phyloP scores from a whole-genome alignment of 64 coral and sea anemone species.

The Actinia tenebrosa region DNA sequence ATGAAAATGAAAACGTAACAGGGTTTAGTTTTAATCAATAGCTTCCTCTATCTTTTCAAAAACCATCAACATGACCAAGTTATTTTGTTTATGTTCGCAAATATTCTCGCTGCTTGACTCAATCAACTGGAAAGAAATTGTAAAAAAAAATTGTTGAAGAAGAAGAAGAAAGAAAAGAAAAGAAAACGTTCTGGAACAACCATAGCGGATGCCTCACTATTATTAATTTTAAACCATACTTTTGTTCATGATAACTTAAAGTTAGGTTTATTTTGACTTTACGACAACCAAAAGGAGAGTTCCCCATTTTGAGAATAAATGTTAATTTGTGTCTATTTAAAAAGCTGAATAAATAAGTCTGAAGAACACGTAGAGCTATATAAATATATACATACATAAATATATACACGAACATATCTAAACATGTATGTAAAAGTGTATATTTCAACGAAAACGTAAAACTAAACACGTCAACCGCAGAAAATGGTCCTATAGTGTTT shows the following conservation, averaged over 20 bases:
- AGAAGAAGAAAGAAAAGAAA: not conserved
- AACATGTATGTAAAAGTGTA: not conserved
- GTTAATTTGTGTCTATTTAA: constrained; percentile 60
- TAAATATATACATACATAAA: constrained; percentile 2
- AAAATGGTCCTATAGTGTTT: not conserved
- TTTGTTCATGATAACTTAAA: not conserved
- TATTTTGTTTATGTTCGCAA: not conserved
- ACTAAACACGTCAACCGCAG: not conserved
- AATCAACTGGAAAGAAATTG: not conserved
- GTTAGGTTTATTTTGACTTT: constrained; percentile 26
- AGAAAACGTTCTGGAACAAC: not conserved
- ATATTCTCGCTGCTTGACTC: not conserved
- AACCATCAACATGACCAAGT: not conserved
- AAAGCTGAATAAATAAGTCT: constrained; percentile 40
- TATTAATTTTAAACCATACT: not conserved
- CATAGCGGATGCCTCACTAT: not conserved
- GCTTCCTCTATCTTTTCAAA: not conserved
- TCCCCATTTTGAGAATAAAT: constrained; percentile 47
- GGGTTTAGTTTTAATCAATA: constrained; percentile 27
- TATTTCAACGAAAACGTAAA: not conserved
- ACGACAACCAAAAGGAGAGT: not conserved
- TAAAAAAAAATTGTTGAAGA: not conserved
- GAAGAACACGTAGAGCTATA: not conserved
- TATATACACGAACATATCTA: not conserved
- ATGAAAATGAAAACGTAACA: constrained; percentile 11